Conservation (phyloP, 1,140 invertebrate genomes). For the Diplogasteroides magnus region DNA sequence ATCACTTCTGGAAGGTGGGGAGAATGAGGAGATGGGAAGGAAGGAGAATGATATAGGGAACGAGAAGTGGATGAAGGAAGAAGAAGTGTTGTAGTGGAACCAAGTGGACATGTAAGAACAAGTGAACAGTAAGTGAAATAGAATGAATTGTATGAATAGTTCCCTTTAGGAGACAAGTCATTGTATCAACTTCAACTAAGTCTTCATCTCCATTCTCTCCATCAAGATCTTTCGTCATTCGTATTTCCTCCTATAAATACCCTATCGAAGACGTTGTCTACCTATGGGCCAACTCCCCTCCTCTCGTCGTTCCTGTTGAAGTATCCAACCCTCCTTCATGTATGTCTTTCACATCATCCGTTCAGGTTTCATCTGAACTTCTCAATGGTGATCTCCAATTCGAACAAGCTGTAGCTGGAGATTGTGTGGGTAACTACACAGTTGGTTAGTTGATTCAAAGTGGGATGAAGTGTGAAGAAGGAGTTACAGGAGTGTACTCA, state of each 20-base stretch:
- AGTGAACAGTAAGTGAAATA: conserved; percentile 25
- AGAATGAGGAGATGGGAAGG: conserved; percentile 12
- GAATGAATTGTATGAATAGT: not conserved
- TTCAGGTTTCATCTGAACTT: conserved; percentile 30
- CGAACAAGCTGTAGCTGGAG: conserved; percentile 41
- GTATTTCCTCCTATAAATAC: conserved; percentile 40
- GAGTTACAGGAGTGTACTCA: conserved; percentile 36
- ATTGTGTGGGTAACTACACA: conserved; percentile 49
- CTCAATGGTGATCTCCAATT: conserved; percentile 36
- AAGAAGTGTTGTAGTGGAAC: conserved; percentile 35
- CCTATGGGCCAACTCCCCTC: conserved; percentile 53
- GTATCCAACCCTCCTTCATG: conserved; percentile 18
- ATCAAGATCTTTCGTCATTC: conserved; percentile 29
- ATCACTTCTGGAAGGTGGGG: conserved; percentile 33
- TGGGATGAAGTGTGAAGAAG: conserved; percentile 2
- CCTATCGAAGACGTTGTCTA: conserved; percentile 51
- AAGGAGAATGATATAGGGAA: conserved; percentile 27
- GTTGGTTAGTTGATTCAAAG: conserved; percentile 13
- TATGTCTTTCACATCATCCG: not conserved
- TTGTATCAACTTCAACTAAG: conserved; percentile 31
- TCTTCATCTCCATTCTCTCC: conserved; percentile 37
- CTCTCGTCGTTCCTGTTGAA: conserved; percentile 46
- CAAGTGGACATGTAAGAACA: conserved; percentile 38
- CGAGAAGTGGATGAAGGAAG: not conserved
- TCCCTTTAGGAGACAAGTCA: conserved; percentile 25